phyloP scores from a whole-genome alignment of 2,888 invertebrate species.

The Heliothis peltigera region DNA sequence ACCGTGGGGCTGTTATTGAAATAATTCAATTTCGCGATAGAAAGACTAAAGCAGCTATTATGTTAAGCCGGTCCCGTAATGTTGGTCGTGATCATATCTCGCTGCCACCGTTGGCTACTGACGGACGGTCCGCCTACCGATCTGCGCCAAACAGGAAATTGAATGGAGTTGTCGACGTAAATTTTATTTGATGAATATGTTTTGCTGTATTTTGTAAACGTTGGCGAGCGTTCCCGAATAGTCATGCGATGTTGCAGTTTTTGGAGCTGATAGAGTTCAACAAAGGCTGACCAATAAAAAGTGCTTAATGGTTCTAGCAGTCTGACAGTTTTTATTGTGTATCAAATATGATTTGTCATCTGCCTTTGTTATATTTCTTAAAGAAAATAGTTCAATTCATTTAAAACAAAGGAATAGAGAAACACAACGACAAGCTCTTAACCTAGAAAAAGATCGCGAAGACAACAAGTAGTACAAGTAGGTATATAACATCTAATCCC shows the following conservation, averaged over 20 bases:
- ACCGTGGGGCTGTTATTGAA: constrained; percentile 54
- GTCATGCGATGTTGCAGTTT: constrained; percentile 32
- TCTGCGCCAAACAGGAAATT: constrained; percentile 58
- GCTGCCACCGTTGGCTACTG: constrained; percentile 76
- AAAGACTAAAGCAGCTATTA: constrained; percentile 57
- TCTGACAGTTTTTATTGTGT: neutral
- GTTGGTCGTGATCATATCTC: constrained; percentile 75
- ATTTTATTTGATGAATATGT: constrained; percentile 56
- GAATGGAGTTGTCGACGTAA: constrained; percentile 53
- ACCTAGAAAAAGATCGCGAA: constrained; percentile 30
- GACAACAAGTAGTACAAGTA: constrained; percentile 34
- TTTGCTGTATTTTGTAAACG: constrained; percentile 40
- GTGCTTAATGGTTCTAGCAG: neutral
- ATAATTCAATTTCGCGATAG: constrained; percentile 64
- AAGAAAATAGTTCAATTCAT: neutral
- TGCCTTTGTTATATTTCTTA: neutral
- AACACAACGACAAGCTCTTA: constrained; percentile 12
- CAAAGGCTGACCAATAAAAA: neutral
- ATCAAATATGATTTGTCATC: neutral
- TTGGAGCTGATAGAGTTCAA: neutral
- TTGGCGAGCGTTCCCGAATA: constrained; percentile 6
- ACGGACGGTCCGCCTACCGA: constrained; percentile 70
- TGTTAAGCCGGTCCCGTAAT: constrained; percentile 64
- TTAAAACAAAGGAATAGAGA: neutral
- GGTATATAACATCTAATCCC: constrained; percentile 46